phyloP scores from a whole-genome alignment of 2,113 vertebrate genomes.

The Tyrannus savana region DNA sequence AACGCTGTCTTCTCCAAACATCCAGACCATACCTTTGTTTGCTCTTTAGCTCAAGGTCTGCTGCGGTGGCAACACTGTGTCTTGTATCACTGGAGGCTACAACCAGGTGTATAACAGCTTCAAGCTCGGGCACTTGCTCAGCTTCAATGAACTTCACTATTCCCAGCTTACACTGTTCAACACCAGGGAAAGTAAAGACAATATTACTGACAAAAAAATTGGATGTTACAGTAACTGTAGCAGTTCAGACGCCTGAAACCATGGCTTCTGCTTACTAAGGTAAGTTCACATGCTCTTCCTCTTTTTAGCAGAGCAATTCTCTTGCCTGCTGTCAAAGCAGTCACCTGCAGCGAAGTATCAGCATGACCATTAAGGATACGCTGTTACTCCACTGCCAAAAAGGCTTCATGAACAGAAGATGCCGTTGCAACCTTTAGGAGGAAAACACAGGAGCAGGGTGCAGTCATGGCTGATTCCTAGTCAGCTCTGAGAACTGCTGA shows the following conservation, averaged over 20 bases:
- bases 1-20: background rate
- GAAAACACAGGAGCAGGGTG: background rate
- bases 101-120: constrained; percentile 93
- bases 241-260: background rate
- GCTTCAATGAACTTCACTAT: constrained; percentile 98
- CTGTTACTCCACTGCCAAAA: background rate
- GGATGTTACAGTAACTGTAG: background rate
- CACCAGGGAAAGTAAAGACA: background rate
- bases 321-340: background rate
- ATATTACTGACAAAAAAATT: background rate
- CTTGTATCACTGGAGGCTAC: constrained; percentile 96
- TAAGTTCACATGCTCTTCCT: background rate
- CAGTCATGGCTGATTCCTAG: background rate
- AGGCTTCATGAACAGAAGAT: background rate
- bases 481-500: background rate
- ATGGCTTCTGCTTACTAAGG: background rate
- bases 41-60: constrained; percentile 95
- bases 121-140: constrained; percentile 93
- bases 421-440: background rate
- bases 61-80: constrained; percentile 95
- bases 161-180: constrained; percentile 91
- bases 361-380: background rate
- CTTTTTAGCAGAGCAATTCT: background rate
- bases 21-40: constrained; percentile 87
- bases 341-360: background rate